These are phyloP conservation scores for Drosophila austrosaltans DNA, from an alignment of 2,888 invertebrate genomes.

Conservation along the genomic window DNA sequence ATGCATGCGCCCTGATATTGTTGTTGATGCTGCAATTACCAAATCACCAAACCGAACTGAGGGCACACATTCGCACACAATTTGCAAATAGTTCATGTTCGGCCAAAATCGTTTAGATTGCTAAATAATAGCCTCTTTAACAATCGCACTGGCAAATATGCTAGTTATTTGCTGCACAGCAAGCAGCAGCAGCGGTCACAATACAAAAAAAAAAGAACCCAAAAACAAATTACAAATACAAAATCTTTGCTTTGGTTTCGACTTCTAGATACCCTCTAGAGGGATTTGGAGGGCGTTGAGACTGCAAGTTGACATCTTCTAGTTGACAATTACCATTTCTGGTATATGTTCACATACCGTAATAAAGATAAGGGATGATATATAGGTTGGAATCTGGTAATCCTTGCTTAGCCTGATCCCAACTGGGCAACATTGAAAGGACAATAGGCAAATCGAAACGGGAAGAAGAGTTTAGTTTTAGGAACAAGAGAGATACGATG, in stretches of 20 bases:
- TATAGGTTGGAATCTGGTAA: no score
- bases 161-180: slow-evolving; percentile 42
- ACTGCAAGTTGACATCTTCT: no score
- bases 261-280: slow-evolving; percentile 1
- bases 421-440: no score
- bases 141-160: slow-evolving; percentile 35
- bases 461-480: no score
- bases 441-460: no score
- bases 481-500: no score
- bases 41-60: slow-evolving; percentile 31
- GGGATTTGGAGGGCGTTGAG: no score
- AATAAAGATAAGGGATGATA: no score
- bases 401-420: no score
- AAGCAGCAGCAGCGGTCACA: neutral
- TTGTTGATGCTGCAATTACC: slow-evolving; percentile 52
- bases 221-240: neutral
- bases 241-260: neutral
- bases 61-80: slow-evolving; percentile 35
- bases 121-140: slow-evolving; percentile 61
- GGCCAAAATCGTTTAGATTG: slow-evolving; percentile 69
- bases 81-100: slow-evolving; percentile 47
- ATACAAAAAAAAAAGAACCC: neutral
- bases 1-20: slow-evolving; percentile 45
- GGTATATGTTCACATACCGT: no score
- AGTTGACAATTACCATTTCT: no score